Conservation (phyloP, 1,140 invertebrate species). For the Caenorhabditis elegans region WBcel235 BX284606.5:8720001-8720500, state of each 20-base stretch:
- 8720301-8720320: too few relatives aligned
- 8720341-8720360: too few relatives aligned
- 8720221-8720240: too few relatives aligned
- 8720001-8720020: too few relatives aligned
- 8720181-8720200: too few relatives aligned
- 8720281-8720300: too few relatives aligned
- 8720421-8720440: neutral
- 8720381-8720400: neutral
- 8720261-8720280: too few relatives aligned
- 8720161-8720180: too few relatives aligned
- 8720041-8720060: neutral
- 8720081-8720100: neutral
- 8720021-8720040: slow-evolving; percentile 1
- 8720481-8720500: neutral
- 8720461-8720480: neutral
- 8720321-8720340: too few relatives aligned
- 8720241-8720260: too few relatives aligned
- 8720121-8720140: neutral
- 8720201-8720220: too few relatives aligned
- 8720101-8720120: neutral
- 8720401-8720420: neutral
- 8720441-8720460: neutral
- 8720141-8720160: neutral
- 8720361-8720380: too few relatives aligned
- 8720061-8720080: neutral